Evolutionary conservation across 2,888 invertebrate species (phyloP).

Genomic region (Oscheius sp.): DNA sequence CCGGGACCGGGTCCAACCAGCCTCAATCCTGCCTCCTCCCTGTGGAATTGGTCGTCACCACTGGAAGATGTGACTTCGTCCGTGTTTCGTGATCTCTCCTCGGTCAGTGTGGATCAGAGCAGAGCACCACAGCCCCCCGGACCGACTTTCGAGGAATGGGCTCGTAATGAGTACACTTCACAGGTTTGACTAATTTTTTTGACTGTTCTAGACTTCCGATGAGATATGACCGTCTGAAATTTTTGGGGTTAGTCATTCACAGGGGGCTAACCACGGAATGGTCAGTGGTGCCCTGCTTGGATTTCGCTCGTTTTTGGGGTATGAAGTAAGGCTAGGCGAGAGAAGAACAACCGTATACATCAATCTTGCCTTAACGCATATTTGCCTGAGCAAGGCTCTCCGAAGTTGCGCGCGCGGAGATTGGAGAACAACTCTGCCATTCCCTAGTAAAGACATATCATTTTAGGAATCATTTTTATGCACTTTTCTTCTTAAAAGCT

Average conservation of each 20-base stretch:
- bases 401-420: no score
- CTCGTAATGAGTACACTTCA: conserved; percentile 5
- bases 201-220: background rate
- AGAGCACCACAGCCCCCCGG: background rate
- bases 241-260: background rate
- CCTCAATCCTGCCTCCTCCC: conserved; percentile 13
- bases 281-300: background rate
- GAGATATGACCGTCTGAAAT: background rate
- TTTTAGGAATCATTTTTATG: no score
- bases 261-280: background rate
- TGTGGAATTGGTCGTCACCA: conserved; percentile 18
- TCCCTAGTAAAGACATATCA: no score
- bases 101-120: background rate
- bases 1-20: background rate
- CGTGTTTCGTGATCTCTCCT: conserved; percentile 2
- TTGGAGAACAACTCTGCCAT: no score
- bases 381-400: no score
- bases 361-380: no score
- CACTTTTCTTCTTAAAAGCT: no score
- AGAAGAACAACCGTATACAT: no score
- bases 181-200: background rate
- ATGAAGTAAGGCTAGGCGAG: no score
- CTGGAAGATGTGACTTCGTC: conserved; percentile 9
- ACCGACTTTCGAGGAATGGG: conserved; percentile 3
- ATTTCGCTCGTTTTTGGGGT: no score